phyloP scores from a whole-genome alignment of 2,797 vertebrate species.

The Notoglanidium macrostoma region DNA sequence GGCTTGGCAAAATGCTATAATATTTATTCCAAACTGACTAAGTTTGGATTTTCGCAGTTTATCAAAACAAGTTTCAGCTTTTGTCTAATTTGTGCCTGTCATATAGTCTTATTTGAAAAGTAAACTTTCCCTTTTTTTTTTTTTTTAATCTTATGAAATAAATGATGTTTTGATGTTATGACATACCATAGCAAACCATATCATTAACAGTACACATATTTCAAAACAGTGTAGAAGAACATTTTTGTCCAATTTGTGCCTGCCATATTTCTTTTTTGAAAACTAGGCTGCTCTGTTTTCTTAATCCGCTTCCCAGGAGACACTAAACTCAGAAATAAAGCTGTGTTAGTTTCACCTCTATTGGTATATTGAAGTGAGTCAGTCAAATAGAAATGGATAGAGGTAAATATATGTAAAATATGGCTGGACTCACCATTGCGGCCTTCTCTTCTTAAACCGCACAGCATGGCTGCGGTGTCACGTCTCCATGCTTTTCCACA shows the following conservation, averaged over 20 bases:
- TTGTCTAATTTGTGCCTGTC: too few species aligned
- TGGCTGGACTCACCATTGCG: conserved; percentile 73
- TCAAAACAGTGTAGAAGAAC: not conserved
- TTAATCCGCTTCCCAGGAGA: not conserved
- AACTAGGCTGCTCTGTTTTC: not conserved
- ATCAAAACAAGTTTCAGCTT: not conserved
- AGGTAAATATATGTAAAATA: not conserved
- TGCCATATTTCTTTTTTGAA: not conserved
- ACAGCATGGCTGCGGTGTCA: conserved; percentile 74
- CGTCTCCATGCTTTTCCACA: conserved; percentile 58
- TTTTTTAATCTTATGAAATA: too few species aligned
- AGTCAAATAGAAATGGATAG: not conserved
- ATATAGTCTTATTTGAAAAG: too few species aligned
- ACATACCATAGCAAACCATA: not conserved
- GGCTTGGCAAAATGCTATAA: not conserved
- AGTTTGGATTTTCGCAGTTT: too few species aligned
- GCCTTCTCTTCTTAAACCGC: conserved; percentile 78
- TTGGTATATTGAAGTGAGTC: not conserved
- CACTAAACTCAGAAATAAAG: not conserved
- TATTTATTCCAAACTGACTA: not conserved
- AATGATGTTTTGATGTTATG: not conserved
- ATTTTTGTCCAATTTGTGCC: not conserved
- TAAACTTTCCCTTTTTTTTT: too few species aligned
- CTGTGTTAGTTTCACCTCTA: not conserved
- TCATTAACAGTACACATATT: not conserved